Evolutionary conservation across 2,113 vertebrate species (phyloP).

Genomic region (Chionis minor): DNA sequence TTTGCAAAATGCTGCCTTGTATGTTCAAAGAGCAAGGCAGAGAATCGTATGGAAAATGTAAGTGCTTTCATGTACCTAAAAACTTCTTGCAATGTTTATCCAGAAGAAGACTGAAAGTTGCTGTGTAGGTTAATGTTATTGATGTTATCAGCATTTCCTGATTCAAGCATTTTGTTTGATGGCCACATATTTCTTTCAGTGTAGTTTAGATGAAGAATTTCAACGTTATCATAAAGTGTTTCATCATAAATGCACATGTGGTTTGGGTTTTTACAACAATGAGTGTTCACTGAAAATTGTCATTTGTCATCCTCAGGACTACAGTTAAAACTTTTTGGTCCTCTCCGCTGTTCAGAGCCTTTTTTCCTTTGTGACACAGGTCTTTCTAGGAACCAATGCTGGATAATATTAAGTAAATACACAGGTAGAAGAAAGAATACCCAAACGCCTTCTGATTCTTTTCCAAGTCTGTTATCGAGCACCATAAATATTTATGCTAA

Average conservation of each 20-base stretch:
- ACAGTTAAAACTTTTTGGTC: background rate
- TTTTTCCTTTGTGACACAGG: background rate
- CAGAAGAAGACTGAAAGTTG: background rate
- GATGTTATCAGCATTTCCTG: background rate
- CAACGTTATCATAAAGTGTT: background rate
- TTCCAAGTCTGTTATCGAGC: background rate
- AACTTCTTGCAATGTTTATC: background rate
- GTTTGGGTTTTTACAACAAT: background rate
- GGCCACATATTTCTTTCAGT: background rate
- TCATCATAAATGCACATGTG: background rate
- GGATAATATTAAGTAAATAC: background rate
- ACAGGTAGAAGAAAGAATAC: background rate
- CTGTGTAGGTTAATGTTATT: background rate
- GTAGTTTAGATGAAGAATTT: background rate
- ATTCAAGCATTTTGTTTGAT: background rate
- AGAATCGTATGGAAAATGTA: background rate
- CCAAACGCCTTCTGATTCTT: background rate
- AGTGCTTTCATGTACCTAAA: background rate
- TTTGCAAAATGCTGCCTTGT: background rate
- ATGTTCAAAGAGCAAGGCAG: background rate
- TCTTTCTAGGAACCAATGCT: background rate
- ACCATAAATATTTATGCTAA: background rate
- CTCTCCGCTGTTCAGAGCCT: background rate
- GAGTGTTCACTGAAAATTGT: rapidly evolving
- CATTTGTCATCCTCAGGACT: background rate